phyloP scores from a whole-genome alignment of 2,888 invertebrate species.

The Leucophenga maculata region DNA sequence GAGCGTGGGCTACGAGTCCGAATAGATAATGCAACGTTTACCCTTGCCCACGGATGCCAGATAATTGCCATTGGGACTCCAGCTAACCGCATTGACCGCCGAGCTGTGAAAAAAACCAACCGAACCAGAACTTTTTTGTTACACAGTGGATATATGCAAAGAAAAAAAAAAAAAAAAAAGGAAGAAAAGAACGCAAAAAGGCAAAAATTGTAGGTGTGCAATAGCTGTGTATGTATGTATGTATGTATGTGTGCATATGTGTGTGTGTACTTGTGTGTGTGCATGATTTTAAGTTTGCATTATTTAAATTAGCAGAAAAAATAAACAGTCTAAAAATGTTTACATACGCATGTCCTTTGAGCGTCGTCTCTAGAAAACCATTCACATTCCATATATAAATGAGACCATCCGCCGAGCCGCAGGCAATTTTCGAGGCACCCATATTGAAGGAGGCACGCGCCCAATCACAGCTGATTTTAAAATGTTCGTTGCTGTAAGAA shows the following conservation, averaged over 20 bases:
- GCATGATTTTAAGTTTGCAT: background rate
- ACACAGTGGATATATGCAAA: slow-evolving; percentile 38
- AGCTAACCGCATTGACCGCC: slow-evolving; percentile 89
- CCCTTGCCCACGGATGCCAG: slow-evolving; percentile 88
- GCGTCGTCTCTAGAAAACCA: slow-evolving; percentile 82
- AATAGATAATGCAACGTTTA: slow-evolving; percentile 88
- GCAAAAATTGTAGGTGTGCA: slow-evolving; percentile 30
- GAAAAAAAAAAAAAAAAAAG: slow-evolving; percentile 38
- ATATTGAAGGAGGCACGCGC: slow-evolving; percentile 93
- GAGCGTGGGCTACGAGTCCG: slow-evolving; percentile 74
- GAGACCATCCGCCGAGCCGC: slow-evolving; percentile 92
- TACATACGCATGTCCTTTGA: slow-evolving; percentile 88
- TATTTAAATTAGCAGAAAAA: background rate
- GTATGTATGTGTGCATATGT: slow-evolving; percentile 19
- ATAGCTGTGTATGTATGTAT: background rate
- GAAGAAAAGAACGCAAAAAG: slow-evolving; percentile 34
- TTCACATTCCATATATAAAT: slow-evolving; percentile 92
- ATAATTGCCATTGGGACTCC: slow-evolving; percentile 88
- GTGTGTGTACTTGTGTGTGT: background rate
- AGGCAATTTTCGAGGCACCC: slow-evolving; percentile 89
- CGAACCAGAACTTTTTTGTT: slow-evolving; percentile 55
- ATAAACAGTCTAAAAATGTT: background rate
- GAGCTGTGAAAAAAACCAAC: slow-evolving; percentile 77
- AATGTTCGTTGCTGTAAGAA: slow-evolving; percentile 88
- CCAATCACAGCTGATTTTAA: slow-evolving; percentile 97